These are phyloP conservation scores for Aplysina aerophoba DNA, from an alignment of 37 sponge, comb jelly and placozoan genomes.

Conservation along the genomic window DNA sequence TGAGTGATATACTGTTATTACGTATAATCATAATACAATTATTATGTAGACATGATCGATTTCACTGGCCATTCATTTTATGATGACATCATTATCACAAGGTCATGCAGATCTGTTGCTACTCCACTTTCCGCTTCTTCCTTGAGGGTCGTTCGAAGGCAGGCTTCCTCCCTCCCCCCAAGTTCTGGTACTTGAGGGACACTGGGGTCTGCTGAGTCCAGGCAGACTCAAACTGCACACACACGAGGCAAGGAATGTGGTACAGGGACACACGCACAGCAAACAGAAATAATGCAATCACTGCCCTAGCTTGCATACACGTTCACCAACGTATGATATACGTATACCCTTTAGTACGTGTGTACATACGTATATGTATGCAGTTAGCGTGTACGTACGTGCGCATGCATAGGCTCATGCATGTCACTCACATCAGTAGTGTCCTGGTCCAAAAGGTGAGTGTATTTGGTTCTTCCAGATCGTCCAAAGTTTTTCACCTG, in stretches of 20 bases:
- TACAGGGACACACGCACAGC: not conserved
- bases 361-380: not conserved
- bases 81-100: no score
- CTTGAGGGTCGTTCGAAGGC: conserved; percentile 82
- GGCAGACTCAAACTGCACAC: conserved; percentile 74
- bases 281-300: no score
- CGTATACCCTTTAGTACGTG: no score
- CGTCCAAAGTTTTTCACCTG: conserved; percentile 99
- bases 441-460: conserved; percentile 98
- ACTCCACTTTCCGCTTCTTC: conserved; percentile 72
- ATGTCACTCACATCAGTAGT: conserved; percentile 81
- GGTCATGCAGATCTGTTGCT: not conserved
- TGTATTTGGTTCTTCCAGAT: conserved; percentile 97
- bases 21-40: no score
- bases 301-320: no score
- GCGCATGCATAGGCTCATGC: conserved; percentile 16
- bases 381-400: conserved; percentile 19
- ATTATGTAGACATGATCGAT: no score
- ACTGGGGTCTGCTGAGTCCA: conserved; percentile 87
- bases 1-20: no score
- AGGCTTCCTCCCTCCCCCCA: conserved; percentile 84
- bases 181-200: conserved; percentile 81
- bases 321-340: no score
- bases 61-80: no score
- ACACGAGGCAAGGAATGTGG: not conserved